Conservation (phyloP, 2,888 invertebrate species). For the Caenorhabditis doughertyi region DNA sequence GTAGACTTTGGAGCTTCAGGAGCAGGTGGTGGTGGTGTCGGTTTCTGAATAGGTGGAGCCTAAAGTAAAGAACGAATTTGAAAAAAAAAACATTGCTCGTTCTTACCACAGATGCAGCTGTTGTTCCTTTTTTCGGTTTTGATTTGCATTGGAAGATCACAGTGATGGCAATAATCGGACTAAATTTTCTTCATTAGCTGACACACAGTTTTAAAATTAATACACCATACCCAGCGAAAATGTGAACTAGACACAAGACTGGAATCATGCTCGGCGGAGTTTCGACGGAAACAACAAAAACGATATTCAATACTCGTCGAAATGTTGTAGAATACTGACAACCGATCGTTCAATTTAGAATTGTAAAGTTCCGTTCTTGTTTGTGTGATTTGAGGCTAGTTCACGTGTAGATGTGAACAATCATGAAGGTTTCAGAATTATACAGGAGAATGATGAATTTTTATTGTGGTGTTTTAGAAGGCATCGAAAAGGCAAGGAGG, state of each 20-base stretch:
- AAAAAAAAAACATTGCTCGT: neutral
- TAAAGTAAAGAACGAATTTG: neutral
- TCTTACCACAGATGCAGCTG: neutral
- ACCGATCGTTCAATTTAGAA: neutral
- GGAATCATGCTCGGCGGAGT: conserved; percentile 12
- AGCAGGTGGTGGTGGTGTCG: conserved; percentile 1
- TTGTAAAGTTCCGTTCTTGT: neutral
- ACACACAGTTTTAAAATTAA: neutral
- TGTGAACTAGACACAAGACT: conserved; percentile 22
- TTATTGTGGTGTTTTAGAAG: neutral
- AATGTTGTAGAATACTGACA: neutral
- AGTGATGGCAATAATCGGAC: conserved; percentile 7
- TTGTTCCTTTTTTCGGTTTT: neutral
- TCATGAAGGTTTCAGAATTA: neutral
- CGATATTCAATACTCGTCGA: neutral
- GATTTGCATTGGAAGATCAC: neutral
- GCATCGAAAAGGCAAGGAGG: conserved; percentile 19
- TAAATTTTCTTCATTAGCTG: no score
- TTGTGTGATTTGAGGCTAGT: neutral
- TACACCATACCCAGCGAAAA: conserved; percentile 6
- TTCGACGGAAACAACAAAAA: conserved; percentile 1
- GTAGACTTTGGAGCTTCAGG: neutral
- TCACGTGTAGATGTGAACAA: neutral
- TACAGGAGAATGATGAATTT: neutral
- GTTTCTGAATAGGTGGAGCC: neutral